Evolutionary conservation across 2,113 vertebrate species (phyloP), one percentile per base, ranked within the genome.

Genomic region (Verasper variegatus): DNA sequence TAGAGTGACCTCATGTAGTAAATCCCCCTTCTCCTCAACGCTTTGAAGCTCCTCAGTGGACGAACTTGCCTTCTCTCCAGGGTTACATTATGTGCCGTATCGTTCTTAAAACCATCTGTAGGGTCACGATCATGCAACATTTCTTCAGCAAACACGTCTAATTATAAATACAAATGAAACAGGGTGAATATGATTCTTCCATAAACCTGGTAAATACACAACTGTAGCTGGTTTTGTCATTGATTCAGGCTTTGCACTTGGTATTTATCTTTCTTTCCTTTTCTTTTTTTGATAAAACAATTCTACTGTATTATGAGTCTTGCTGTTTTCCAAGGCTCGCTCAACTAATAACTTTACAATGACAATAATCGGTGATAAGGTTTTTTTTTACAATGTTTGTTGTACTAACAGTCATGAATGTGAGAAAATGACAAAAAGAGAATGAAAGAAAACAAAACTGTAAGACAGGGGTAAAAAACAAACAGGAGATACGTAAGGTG

Each of bases 111-210:
- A 78, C 66, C 81, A 89, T 83, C 49, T 61, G 18, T 57, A 78
- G 45, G 45, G 57, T 69, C n/a, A 2, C 18, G 60, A 59, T 68
- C 35, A 52, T 83, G 74, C 68, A 58, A 69, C 31, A 21, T 83
- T 79, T 82, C 74, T n/a, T 27, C 67, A 74, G 71, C 57, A 61
- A 75, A 68, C 62, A 37, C 49, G 66, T 82, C 80, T 82, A 78
- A 61, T 72, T 24, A 57, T 54, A 76, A 74, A 82, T 11, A 66
- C 66, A 78, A 65, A 65, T 37, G 40, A 86, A 78, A 81, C 84
- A 87, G 85, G 86, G 86, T 76, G 11, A 88, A 61, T 79, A 40
- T 47, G 40, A 65, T 80, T 87, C 87, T 88, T 91, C 89, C 81
- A 67, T 79, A 70, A 55, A 71, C 70, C 68, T 80, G 18, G 51